Conservation (phyloP, 2,113 vertebrate species). For the Erpornis zantholeuca region DNA sequence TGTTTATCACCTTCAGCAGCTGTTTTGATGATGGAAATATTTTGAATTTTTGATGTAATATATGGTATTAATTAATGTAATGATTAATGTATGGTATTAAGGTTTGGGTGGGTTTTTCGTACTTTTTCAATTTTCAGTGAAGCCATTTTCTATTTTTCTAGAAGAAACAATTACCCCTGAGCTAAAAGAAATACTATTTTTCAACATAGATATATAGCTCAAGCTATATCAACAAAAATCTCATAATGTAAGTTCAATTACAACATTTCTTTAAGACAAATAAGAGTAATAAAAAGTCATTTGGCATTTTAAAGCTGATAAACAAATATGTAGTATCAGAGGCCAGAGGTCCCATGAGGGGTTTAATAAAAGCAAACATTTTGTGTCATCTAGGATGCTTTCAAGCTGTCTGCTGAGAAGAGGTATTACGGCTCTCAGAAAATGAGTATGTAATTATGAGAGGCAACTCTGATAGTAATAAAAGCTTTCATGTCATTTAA, state of each 20-base stretch:
- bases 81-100: too few species aligned
- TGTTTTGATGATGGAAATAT: neutral
- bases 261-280: neutral
- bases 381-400: neutral
- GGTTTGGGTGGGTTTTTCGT: rapidly evolving
- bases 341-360: neutral
- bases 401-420: neutral
- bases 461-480: neutral
- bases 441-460: neutral
- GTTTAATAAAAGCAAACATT: neutral
- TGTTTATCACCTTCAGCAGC: neutral
- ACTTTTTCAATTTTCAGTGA: neutral
- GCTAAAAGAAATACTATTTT: neutral
- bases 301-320: neutral
- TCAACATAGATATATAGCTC: neutral
- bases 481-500: neutral
- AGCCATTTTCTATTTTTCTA: neutral
- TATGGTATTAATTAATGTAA: rapidly evolving
- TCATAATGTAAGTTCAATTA: neutral
- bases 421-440: neutral
- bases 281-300: neutral
- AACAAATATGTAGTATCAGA: neutral
- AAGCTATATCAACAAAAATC: neutral
- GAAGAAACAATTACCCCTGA: neutral
- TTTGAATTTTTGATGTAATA: neutral